These are phyloP conservation scores for Paracyprichromis sp. DNA, from an alignment of 2,113 vertebrate species.

Conservation along the genomic window DNA sequence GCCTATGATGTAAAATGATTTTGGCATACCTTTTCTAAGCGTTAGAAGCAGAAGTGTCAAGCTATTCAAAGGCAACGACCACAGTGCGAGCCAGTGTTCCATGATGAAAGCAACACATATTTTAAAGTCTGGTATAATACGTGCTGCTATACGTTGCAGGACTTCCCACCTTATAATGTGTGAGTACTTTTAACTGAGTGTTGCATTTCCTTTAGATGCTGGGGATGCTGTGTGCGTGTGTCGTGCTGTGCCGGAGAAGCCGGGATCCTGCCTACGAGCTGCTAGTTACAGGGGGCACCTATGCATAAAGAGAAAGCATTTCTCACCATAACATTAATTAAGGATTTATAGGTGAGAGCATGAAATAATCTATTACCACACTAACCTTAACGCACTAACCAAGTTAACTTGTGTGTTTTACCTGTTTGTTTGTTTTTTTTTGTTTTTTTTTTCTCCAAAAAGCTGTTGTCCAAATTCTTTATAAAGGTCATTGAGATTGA, in stretches of 20 bases:
- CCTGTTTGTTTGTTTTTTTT: background rate
- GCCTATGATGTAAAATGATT: background rate
- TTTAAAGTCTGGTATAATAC: background rate
- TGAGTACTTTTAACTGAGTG: background rate
- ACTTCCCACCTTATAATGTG: background rate
- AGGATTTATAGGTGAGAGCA: constrained; percentile 54
- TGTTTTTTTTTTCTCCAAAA: background rate
- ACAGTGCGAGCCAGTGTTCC: background rate
- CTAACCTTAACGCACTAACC: constrained; percentile 18
- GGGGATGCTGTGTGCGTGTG: constrained; percentile 90
- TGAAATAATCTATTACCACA: constrained; percentile 1
- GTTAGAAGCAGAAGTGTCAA: background rate
- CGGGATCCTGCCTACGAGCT: constrained; percentile 89
- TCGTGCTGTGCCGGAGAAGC: constrained; percentile 85
- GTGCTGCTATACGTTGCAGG: background rate
- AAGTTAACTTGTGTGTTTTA: background rate
- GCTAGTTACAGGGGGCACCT: constrained; percentile 84
- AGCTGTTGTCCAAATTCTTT: constrained; percentile 19
- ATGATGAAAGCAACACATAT: background rate
- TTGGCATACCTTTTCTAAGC: background rate
- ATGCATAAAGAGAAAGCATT: constrained; percentile 70
- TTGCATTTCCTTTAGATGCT: constrained; percentile 72
- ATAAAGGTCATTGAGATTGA: background rate
- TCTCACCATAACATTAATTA: background rate
- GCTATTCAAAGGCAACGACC: background rate